These are phyloP conservation scores for Nipponia nippon DNA, from an alignment of 2,113 vertebrate species.

Conservation along the genomic window DNA sequence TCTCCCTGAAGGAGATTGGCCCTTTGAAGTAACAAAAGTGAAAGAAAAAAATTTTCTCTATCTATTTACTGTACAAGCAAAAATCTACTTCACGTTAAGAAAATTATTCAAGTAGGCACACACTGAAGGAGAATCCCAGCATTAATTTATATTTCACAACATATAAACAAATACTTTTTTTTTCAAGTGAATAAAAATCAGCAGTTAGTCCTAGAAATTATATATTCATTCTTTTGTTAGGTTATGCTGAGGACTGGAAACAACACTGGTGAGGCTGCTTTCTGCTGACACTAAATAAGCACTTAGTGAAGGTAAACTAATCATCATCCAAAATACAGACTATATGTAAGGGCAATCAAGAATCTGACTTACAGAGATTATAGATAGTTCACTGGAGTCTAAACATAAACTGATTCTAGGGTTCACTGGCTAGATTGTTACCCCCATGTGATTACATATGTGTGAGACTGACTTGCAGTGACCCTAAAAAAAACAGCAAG, in stretches of 20 bases:
- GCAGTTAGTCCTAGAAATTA: neutral
- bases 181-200: neutral
- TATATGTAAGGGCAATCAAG: neutral
- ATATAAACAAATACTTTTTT: neutral
- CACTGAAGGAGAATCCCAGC: neutral
- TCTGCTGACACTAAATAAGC: neutral
- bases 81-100: neutral
- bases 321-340: neutral
- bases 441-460: neutral
- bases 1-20: neutral
- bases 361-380: neutral
- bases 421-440: neutral
- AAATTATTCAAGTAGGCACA: neutral
- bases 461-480: neutral
- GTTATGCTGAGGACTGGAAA: neutral
- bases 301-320: neutral
- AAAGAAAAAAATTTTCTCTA: neutral
- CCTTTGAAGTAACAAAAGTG: neutral
- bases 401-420: neutral
- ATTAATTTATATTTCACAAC: neutral
- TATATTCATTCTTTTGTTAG: neutral
- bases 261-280: neutral
- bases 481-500: neutral
- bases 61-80: neutral
- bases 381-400: neutral